Base-by-base conservation (phyloP, 2,113 vertebrate species). In the Phodopus roborovskii region DNA sequence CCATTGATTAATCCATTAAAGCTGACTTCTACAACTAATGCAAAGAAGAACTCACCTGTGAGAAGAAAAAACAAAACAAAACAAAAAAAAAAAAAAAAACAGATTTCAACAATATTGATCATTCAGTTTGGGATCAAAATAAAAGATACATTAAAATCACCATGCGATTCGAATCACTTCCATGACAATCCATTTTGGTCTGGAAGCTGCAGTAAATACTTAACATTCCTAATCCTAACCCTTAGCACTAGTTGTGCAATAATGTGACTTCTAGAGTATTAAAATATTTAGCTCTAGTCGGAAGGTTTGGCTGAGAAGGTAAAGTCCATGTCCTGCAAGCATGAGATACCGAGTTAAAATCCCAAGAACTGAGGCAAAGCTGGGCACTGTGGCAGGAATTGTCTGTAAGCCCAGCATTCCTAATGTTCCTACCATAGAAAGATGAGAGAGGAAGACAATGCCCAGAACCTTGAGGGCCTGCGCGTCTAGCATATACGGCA, bases 61-160 rank as follows among this genome's bases (percentile, higher is more conserved):
- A 86, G 8, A 94, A 36, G 1, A 9, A 17, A 50, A n/a, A n/a
- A n/a, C n/a, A n/a, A n/a, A n/a, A n/a, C n/a, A n/a, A n/a, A n/a
- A n/a, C n/a, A n/a, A n/a, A n/a, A n/a, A n/a, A n/a, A n/a, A n/a
- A n/a, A n/a, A n/a, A 28, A 12, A 56, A 56, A 4, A 78, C 36
- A 77, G 71, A 68, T 30, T 28, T 75, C n/a, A 89, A 1, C 19
- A 1, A 24, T 64, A 2, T 15, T 91, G 42, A 91, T 74, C 17
- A 68, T 42, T 92, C 71, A 33, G 11, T 81, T 84, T 97, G 53
- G 74, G 45, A 90, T 90, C 50, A 88, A 56, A 90, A 75, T n/a
- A 62, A 17, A 7, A 58, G 66, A 48, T 30, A 17, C 33, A 45
- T 79, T 79, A 78, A 90, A 74, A 84, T 42, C 7, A 22, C 71